phyloP scores from a whole-genome alignment of 2,113 vertebrate species.

The Uropsilus gracilis region DNA sequence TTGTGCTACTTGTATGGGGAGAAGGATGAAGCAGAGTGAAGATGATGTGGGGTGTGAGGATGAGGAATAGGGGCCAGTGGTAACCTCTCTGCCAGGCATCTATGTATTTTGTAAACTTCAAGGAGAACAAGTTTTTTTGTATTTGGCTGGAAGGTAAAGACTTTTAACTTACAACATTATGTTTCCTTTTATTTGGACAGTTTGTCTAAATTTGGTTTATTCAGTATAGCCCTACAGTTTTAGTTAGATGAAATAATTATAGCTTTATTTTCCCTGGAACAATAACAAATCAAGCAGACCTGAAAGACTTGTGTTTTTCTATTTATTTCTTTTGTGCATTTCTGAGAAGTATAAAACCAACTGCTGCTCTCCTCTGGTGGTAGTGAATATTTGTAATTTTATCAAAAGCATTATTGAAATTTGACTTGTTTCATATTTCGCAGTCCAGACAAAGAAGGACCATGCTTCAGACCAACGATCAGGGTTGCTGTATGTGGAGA shows the following conservation, averaged over 20 bases:
- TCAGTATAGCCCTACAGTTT: conserved; percentile 62
- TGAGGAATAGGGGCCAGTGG: not conserved
- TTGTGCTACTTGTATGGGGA: fast-evolving
- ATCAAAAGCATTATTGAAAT: conserved; percentile 78
- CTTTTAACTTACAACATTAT: conserved; percentile 46
- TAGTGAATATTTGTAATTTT: conserved; percentile 81
- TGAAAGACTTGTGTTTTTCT: conserved; percentile 81
- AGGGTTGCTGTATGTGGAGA: not conserved
- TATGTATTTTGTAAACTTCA: not conserved
- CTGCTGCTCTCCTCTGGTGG: conserved; percentile 67
- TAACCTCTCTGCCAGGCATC: fast-evolving
- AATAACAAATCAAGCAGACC: conserved; percentile 74
- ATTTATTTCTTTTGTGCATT: conserved; percentile 79
- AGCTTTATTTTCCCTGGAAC: conserved; percentile 30
- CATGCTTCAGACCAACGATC: conserved; percentile 52
- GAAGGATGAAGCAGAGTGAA: not conserved
- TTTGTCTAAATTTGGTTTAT: conserved; percentile 62
- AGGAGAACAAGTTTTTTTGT: not conserved
- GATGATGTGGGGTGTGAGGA: fast-evolving
- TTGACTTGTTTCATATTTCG: conserved; percentile 76
- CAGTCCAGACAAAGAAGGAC: conserved; percentile 64
- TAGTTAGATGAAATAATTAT: conserved; percentile 81
- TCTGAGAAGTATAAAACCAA: conserved; percentile 72
- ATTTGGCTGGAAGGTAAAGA: conserved; percentile 22
- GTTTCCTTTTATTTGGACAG: conserved; percentile 61